Base-by-base conservation (phyloP, 2,113 vertebrate species). In the Aldabrachelys gigantea region DNA sequence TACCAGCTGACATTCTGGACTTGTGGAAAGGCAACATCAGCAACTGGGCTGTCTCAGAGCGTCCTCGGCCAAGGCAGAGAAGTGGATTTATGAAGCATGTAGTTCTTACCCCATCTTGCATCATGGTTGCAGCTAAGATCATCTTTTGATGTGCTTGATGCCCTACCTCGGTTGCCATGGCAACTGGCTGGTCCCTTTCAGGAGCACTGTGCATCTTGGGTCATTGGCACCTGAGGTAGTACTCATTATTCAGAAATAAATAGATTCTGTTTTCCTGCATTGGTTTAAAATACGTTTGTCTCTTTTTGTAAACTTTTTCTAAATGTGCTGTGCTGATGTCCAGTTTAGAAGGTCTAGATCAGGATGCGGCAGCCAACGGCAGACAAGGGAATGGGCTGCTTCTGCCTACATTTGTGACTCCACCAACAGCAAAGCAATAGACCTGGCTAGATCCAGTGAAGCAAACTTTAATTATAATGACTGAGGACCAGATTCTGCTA, bases 61-160 rank as follows among this genome's bases (percentile, higher is more conserved):
- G 91, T 96, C 93, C 53, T 69, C 85, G 95, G 62, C 75, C 69
- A 79, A 75, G 83, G 94, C 69, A 94, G 95, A 92, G 94, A 92
- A 95, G 85, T 93, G 92, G 95, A 88, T 96, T 96, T 94, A 49
- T 92, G 94, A 91, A 87, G 92, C 84, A 94, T 97, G 89, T 96
- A 89, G 94, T 69, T 96, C 82, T 90, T 94, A 84, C 90, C 84
- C 91, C 86, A 93, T 96, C 96, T 84, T 95, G 90, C 85, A 94
- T 94, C 92, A 91, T 80, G 88, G 84, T 76, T 89, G 89, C 82
- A 93, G 94, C 86, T 90, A 92, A 89, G 92, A 94, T 80, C 82
- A 90, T 86, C 90, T 96, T 97, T 96, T 90, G 50, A 57, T 82
- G 54, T 90, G 76, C 95, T 92, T 96, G 96, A 95, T 97, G 89